phyloP scores from a whole-genome alignment of 2,113 vertebrate species.

The Caretta caretta region DNA sequence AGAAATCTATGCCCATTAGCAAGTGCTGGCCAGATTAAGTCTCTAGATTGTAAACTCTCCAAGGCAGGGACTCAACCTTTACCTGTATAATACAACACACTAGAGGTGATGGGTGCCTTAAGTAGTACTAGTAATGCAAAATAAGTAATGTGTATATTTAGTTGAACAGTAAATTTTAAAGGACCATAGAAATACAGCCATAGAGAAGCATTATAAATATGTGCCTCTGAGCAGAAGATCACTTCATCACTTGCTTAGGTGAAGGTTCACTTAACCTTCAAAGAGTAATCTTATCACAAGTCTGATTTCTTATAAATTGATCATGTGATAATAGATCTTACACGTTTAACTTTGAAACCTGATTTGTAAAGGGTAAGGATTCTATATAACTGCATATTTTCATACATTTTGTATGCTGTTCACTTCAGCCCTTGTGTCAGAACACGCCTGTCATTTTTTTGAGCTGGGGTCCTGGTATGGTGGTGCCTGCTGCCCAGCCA shows the following conservation, averaged over 20 bases:
- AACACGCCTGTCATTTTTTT: slow-evolving; percentile 51
- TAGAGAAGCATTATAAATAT: neutral
- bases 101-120: neutral
- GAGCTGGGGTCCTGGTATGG: slow-evolving; percentile 36
- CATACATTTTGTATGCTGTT: slow-evolving; percentile 7
- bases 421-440: slow-evolving; percentile 1
- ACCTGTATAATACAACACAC: neutral
- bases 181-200: neutral
- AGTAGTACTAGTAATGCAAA: neutral
- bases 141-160: neutral
- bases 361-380: neutral
- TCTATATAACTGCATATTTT: neutral
- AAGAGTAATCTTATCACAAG: neutral
- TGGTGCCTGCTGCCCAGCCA: slow-evolving; percentile 18
- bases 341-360: slow-evolving; percentile 22
- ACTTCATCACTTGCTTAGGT: neutral
- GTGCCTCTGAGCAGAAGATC: neutral
- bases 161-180: neutral
- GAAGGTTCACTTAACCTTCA: neutral
- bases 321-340: neutral
- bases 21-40: neutral
- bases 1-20: neutral
- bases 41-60: neutral
- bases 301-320: neutral
- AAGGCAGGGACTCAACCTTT: neutral